phyloP scores from a whole-genome alignment of 1,140 invertebrate genomes.

The Brachionus paranguensis region DNA sequence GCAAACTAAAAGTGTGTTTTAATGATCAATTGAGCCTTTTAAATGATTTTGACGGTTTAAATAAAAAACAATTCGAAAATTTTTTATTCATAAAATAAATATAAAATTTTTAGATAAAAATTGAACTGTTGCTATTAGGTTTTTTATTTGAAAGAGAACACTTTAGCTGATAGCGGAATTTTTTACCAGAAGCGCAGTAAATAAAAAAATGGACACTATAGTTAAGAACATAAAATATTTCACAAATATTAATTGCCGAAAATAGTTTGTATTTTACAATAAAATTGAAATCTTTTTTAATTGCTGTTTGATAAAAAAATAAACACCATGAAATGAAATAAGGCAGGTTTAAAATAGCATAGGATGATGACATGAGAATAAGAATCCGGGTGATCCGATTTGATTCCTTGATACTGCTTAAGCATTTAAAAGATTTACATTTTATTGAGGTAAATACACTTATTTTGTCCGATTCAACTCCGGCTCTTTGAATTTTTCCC shows the following conservation, averaged over 20 bases:
- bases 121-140: too few species aligned
- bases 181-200: slow-evolving; percentile 35
- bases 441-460: neutral
- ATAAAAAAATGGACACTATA: slow-evolving; percentile 39
- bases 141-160: neutral
- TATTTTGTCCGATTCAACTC: neutral
- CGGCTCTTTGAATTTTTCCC: neutral
- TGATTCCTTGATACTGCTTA: neutral
- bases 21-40: too few species aligned
- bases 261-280: neutral
- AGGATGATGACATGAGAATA: slow-evolving; percentile 12
- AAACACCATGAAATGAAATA: slow-evolving; percentile 37
- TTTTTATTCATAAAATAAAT: too few species aligned
- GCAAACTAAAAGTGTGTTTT: too few species aligned
- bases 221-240: slow-evolving; percentile 36
- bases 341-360: slow-evolving; percentile 18
- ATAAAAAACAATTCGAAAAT: too few species aligned
- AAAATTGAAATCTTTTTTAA: neutral
- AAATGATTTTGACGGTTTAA: too few species aligned
- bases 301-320: slow-evolving; percentile 29
- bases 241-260: slow-evolving; percentile 20
- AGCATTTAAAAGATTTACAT: neutral
- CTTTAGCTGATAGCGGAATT: slow-evolving; percentile 13
- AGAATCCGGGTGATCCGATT: slow-evolving; percentile 7
- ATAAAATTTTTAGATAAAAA: too few species aligned